A percentile compares a stretch with the other conserved stretches of the same genome.
Evolutionary conservation across 1,140 invertebrate genomes (phyloP).

Genomic region (Drosophila cardini): DNA sequence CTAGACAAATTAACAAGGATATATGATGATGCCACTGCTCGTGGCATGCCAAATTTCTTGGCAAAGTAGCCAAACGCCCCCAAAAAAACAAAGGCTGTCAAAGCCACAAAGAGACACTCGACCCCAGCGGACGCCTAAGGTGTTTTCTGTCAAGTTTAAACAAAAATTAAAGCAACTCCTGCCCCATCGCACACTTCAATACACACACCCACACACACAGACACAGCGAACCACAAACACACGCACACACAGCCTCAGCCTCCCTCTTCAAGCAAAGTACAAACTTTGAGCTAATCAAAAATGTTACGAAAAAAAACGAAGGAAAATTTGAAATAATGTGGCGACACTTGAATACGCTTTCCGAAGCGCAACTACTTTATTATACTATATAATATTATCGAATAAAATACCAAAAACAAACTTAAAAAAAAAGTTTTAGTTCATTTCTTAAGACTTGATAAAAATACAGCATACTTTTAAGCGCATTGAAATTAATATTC

Average conservation of each 20-base stretch:
- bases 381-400: neutral
- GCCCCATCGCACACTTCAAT: constrained; percentile 3
- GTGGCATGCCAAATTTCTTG: constrained; percentile 52
- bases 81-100: constrained; percentile 72
- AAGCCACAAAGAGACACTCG: constrained; percentile 80
- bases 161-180: constrained; percentile 72
- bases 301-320: constrained; percentile 45
- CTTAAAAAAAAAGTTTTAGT: too few relatives aligned
- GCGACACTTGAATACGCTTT: constrained; percentile 37
- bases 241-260: constrained; percentile 2
- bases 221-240: constrained; percentile 1
- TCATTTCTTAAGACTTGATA: too few relatives aligned
- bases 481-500: too few relatives aligned
- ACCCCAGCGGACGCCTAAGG: constrained; percentile 66
- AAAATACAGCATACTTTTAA: too few relatives aligned
- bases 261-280: constrained; percentile 20
- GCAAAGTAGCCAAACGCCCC: constrained; percentile 58
- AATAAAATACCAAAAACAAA: too few relatives aligned
- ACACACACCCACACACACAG: constrained; percentile 4
- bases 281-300: constrained; percentile 73
- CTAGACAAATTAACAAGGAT: constrained; percentile 76
- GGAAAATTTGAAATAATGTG: neutral
- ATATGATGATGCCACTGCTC: constrained; percentile 61
- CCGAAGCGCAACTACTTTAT: neutral
- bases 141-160: constrained; percentile 75